Evolutionary conservation across 1,140 invertebrate species (phyloP), one percentile per base, ranked within the genome.

Genomic region (Dolichoris vasculosae): DNA sequence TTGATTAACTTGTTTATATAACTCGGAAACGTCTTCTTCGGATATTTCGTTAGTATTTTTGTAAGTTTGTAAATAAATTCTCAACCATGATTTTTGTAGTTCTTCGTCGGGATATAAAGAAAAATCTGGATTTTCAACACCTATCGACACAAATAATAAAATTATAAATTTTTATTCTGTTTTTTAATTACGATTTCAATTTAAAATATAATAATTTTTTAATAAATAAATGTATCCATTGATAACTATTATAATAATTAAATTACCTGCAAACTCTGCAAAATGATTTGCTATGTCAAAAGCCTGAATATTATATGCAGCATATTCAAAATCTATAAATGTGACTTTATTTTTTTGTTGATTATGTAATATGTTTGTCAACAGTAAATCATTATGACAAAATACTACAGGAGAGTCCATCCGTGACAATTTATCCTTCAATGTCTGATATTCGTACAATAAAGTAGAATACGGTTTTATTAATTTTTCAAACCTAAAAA

Each of bases 211-310:
- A 17, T 20, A 40, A 23, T 20, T 35, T 23, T 69, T 69, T 38
- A 38, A 69, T 69, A 4, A 69, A 69, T 38, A 38, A 38, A 69
- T 7, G 3, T 59, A 59, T 7, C 0, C 6, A 6, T 17, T 35
- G 15, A n/a, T 32, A 38, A 69, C 4, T 20, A 38, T 20, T 69
- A 40, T 4, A 38, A 69, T 11, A 38, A 69, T 38, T 20, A 76
- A 59, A 46, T 95, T 94, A 97, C 98, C 98, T 89, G 97, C 97
- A 95, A 98, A 99, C 95, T 99, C 99, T 89, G 96, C 96, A 94
- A 99, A 99, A 94, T 99, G 98, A 94, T 99, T 99, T 26, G 96
- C 99, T 92, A 99, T 98, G 93, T 99, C 99, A 93, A 95, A 99
- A 1, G 98, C 97, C 93, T 98, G 97, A 94, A 97, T 99, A 94